Percentiles rank a stretch among this genome's conserved stretches.
These are phyloP conservation scores for Buceros bicornis DNA, from an alignment of 2,797 vertebrate species.

Conservation along the genomic window DNA sequence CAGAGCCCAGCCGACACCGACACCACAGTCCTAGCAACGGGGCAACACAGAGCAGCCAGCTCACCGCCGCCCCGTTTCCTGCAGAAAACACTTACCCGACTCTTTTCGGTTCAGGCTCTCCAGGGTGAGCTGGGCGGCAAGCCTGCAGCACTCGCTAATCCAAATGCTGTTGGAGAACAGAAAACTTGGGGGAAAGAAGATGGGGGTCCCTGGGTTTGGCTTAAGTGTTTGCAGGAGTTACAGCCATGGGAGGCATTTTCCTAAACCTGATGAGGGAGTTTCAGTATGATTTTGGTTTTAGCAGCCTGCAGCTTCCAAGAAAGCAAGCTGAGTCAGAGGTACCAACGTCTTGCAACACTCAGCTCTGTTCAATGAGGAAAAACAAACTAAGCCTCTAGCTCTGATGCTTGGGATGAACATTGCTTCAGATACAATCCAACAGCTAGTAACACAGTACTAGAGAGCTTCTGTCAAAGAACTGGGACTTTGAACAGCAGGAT, in stretches of 20 bases:
- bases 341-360: not conserved
- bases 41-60: not conserved
- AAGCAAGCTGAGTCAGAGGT: slow-evolving; percentile 37
- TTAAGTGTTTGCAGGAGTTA: not conserved
- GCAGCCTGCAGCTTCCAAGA: not conserved
- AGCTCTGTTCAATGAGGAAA: not conserved
- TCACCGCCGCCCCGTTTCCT: not conserved
- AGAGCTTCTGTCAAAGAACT: not conserved
- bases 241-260: not conserved
- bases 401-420: not conserved
- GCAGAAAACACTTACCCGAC: not conserved
- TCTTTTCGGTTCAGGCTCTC: not conserved
- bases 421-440: not conserved
- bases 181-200: not conserved
- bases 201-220: not conserved
- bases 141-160: not conserved
- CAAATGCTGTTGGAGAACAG: not conserved
- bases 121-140: rapidly evolving
- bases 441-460: not conserved
- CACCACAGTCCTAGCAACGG: not conserved
- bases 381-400: not conserved
- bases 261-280: not conserved
- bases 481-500: not conserved
- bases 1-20: not conserved
- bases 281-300: not conserved